Conservation (phyloP, 2,888 invertebrate genomes). For the Orthonychiurus folsomi region DNA sequence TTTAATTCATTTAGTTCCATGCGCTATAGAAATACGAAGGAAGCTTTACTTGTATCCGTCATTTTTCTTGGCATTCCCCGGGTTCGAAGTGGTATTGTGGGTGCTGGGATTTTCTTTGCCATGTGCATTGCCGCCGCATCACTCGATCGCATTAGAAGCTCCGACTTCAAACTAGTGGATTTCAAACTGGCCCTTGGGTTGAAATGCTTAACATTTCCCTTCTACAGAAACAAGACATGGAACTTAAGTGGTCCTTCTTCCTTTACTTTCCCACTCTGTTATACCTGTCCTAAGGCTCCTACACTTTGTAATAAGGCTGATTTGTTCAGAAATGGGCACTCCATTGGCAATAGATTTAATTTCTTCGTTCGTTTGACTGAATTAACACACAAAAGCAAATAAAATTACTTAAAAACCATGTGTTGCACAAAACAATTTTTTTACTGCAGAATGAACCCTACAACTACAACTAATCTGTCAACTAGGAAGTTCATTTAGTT, state of each 20-base stretch:
- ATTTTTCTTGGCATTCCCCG: conserved; percentile 88
- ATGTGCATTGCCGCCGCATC: conserved; percentile 69
- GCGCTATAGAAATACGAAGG: too few species aligned
- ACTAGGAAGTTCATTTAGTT: too few species aligned
- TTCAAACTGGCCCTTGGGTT: conserved; percentile 65
- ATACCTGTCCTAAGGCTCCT: conserved; percentile 45
- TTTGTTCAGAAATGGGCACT: conserved; percentile 93
- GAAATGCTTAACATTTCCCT: conserved; percentile 20
- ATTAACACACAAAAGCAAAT: conserved; percentile 8
- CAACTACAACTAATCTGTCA: too few species aligned
- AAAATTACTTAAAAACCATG: neutral
- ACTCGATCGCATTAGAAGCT: conserved; percentile 79
- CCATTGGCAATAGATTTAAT: conserved; percentile 74
- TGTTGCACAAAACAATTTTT: conserved; percentile 14
- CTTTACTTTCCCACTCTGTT: too few species aligned
- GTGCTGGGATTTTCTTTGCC: conserved; percentile 76
- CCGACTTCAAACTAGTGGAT: conserved; percentile 79
- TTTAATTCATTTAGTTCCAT: neutral
- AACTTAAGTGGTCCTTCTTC: neutral
- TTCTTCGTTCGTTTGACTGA: conserved; percentile 70
- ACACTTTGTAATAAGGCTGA: conserved; percentile 81
- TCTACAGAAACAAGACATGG: conserved; percentile 13
- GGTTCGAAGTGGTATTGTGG: conserved; percentile 78
- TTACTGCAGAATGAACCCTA: too few species aligned
- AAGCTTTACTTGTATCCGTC: conserved; percentile 95